Evolutionary conservation across 2,113 vertebrate species (phyloP), one percentile per base, ranked within the genome.

Genomic region (Perca schrenkii): DNA sequence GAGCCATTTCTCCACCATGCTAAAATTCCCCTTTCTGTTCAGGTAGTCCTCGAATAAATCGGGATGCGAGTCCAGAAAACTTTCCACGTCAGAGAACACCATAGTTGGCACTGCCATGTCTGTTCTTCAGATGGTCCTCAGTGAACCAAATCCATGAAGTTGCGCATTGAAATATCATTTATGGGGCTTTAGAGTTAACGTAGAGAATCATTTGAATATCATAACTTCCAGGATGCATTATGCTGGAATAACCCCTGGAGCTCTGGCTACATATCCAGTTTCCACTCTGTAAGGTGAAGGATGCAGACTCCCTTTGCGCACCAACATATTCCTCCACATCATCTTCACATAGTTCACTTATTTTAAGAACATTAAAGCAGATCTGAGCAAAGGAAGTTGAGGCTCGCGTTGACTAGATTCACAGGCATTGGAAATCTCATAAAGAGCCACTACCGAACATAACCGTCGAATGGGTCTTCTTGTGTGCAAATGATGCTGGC

Each of bases 51-150:
- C 97, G 21, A 98, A 94, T 58, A 98, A 94, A 47, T 97, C 96
- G 22, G 98, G 98, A 71, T 99, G 97, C 54, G 96, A 93, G 93
- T 99, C 98, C 63, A 99, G 95, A 92, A 99, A 99, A 97, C 94
- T 97, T 97, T 99, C 98, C 90, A 99, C 98, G 67, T 97, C 97
- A 34, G 96, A 97, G 67, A 97, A 97, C 93, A 98, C 95, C 94
- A 99, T 93, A 50, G 93, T 92, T 63, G 91, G 88, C 86, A 92
- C 88, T 82, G 96, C 95, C 97, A 98, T 99, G 69, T 90, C 92
- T 84, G 91, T 82, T 86, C 84, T 73, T 69, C 74, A 80, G 63
- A 74, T 78, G 90, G 86, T 90, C 77, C 88, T 88, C 84, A 66
- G 70, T 72, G 77, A 91, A 93, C 89, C 91, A 82, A 84, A 84